These are phyloP conservation scores for Trachelus troglodyta DNA, from an alignment of 2,888 invertebrate genomes.

Conservation along the genomic window DNA sequence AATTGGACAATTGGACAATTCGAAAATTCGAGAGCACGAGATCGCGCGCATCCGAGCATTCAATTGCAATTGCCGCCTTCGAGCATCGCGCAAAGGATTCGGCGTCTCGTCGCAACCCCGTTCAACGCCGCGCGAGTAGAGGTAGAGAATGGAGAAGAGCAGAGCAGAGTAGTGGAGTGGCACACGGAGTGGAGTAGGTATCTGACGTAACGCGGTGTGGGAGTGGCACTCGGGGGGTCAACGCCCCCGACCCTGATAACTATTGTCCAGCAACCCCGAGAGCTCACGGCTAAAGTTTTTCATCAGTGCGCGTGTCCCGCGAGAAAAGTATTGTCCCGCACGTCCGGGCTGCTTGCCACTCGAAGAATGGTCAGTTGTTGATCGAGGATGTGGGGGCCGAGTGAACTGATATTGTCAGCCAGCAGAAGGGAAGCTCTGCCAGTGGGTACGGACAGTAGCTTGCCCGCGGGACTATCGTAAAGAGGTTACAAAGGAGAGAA, in stretches of 20 bases:
- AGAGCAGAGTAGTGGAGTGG: background rate
- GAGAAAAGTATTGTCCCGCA: background rate
- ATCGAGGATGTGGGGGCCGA: too few relatives aligned
- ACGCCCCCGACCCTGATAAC: slow-evolving; percentile 47
- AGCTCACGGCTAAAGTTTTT: background rate
- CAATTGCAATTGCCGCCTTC: too few relatives aligned
- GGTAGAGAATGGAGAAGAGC: background rate
- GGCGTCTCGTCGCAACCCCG: slow-evolving; percentile 29
- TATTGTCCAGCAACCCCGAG: slow-evolving; percentile 48
- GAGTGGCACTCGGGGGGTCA: slow-evolving; percentile 51
- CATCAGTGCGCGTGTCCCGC: background rate
- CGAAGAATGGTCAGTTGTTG: too few relatives aligned
- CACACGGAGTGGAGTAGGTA: slow-evolving; percentile 30
- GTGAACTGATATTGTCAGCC: too few relatives aligned
- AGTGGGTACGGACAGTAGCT: background rate
- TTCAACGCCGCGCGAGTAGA: background rate
- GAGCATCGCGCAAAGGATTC: too few relatives aligned
- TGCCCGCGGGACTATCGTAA: slow-evolving; percentile 1
- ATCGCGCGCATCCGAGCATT: too few relatives aligned
- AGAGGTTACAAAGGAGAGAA: slow-evolving; percentile 3
- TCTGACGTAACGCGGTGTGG: slow-evolving; percentile 56
- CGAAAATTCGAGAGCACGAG: too few relatives aligned
- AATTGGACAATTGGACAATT: too few relatives aligned
- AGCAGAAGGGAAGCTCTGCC: too few relatives aligned
- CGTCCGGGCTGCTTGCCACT: background rate